Evolutionary conservation across 2,797 vertebrate genomes (phyloP).

Genomic region (Toxotes lorentzi): DNA sequence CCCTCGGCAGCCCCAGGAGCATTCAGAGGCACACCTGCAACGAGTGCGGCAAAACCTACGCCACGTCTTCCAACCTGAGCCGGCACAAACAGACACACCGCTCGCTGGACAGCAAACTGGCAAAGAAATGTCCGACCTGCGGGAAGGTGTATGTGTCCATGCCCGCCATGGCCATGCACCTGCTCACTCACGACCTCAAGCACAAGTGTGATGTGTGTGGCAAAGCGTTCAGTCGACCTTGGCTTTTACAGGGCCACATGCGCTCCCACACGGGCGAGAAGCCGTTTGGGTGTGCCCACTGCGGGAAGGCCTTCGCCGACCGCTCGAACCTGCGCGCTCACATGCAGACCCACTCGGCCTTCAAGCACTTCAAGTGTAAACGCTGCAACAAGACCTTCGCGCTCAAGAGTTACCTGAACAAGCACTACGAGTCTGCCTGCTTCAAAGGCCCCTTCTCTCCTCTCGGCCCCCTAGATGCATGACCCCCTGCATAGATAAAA

Average conservation of each 20-base stretch:
- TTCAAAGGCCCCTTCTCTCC: slow-evolving; percentile 92
- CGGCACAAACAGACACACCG: slow-evolving; percentile 97
- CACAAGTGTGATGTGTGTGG: slow-evolving; percentile 97
- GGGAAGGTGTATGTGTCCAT: slow-evolving; percentile 97
- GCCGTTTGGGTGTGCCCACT: slow-evolving; percentile 95
- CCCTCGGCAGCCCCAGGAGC: slow-evolving; percentile 80
- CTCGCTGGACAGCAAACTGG: slow-evolving; percentile 96
- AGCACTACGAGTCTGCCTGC: slow-evolving; percentile 97
- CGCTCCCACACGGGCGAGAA: slow-evolving; percentile 96
- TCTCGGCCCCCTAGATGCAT: slow-evolving; percentile 86
- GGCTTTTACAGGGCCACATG: slow-evolving; percentile 97
- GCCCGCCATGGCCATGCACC: slow-evolving; percentile 98
- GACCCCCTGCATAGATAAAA: slow-evolving; percentile 78
- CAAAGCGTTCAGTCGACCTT: slow-evolving; percentile 94
- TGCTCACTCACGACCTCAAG: slow-evolving; percentile 96
- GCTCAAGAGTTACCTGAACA: slow-evolving; percentile 98
- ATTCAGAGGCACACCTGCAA: slow-evolving; percentile 90
- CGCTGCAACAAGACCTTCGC: slow-evolving; percentile 97
- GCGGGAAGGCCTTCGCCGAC: slow-evolving; percentile 95
- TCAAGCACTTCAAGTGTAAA: slow-evolving; percentile 97
- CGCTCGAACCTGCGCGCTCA: slow-evolving; percentile 96
- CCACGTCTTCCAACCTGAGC: slow-evolving; percentile 96
- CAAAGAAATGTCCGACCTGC: slow-evolving; percentile 94
- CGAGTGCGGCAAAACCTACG: slow-evolving; percentile 95
- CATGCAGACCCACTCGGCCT: slow-evolving; percentile 98